Base-by-base conservation (phyloP, 2,888 invertebrate genomes). In the Xestia xanthographa region DNA sequence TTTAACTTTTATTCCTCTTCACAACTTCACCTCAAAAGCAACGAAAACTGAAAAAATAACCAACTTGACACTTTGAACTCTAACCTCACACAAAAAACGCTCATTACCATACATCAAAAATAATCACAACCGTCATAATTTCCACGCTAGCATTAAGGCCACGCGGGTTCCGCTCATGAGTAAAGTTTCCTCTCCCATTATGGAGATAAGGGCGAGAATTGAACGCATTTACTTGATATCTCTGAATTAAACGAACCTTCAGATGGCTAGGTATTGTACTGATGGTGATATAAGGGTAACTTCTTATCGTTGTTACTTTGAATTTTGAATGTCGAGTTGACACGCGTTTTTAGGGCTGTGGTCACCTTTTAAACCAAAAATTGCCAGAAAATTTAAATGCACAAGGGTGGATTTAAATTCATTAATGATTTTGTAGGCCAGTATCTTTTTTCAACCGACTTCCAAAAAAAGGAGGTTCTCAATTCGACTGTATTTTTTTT, bases 181-280 rank as follows among this genome's bases (percentile, higher is more conserved):
- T 85, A 79, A 89, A 89, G 83, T 89, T 89, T 82, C 87, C 83
- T 73, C 48, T 38, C 34, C 81, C 84, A 85, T 88, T 87, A 85
- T 34, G 66, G 63, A 83, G 89, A 89, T 89, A 89, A 89, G 87
- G 83, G 80, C 67, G 79, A 71, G 78, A 86, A 89, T 88, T 86
- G 84, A 79, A 84, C 80, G 84, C 87, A 82, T 87, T 89, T 85
- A 76, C 76, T 75, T 85, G 86, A 83, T 89, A 88, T 88, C 87
- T 80, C 67, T 75, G 77, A 83, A 88, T 89, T 88, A 87, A 86
- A 85, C 76, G 88, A 75, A 84, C 77, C 69, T 56, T 76, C 74
- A 66, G 69, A 79, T 79, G 50, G 63, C 82, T 72, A 81, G 68
- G 78, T 75, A 74, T 80, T 82, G 80, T 76, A 50, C 48, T 53